A percentile compares a stretch with the other conserved stretches of the same genome.
phyloP scores from a whole-genome alignment of 2,113 vertebrate genomes.

The Fulmarus glacialis region DNA sequence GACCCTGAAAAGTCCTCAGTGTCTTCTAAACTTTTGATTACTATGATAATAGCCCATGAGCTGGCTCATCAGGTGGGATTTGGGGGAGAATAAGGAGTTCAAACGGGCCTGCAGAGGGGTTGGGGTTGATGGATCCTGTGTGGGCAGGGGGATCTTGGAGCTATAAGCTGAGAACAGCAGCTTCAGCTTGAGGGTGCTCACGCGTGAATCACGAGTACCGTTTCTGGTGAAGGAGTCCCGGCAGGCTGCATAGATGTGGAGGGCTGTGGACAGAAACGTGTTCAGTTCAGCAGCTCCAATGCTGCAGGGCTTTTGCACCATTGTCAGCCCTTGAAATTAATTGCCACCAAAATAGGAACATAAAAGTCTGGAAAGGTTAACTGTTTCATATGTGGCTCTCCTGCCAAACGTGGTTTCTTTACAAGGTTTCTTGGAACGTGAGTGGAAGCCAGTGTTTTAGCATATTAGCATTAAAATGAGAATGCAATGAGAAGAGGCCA shows the following conservation, averaged over 20 bases:
- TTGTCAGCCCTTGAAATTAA: background rate
- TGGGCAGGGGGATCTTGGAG: background rate
- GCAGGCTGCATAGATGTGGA: fast-evolving
- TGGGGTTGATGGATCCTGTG: fast-evolving
- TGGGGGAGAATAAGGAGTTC: background rate
- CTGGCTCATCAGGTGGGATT: conserved; percentile 80
- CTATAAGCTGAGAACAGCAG: background rate
- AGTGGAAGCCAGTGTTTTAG: background rate
- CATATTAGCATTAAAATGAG: background rate
- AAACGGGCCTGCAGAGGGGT: too few species aligned
- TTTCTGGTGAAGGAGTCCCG: background rate
- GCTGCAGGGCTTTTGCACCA: background rate
- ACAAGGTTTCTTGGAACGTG: background rate
- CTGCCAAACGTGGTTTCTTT: background rate
- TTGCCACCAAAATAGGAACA: too few species aligned
- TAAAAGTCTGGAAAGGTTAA: background rate
- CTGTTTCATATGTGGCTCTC: background rate
- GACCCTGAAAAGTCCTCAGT: conserved; percentile 76
- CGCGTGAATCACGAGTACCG: background rate
- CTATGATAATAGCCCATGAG: conserved; percentile 79
- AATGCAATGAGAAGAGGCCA: background rate
- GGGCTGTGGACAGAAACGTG: background rate
- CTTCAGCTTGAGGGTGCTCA: background rate
- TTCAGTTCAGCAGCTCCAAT: background rate
- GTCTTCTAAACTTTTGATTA: conserved; percentile 75